phyloP scores from a whole-genome alignment of 1,140 invertebrate species.

The Bombus waltoni region DNA sequence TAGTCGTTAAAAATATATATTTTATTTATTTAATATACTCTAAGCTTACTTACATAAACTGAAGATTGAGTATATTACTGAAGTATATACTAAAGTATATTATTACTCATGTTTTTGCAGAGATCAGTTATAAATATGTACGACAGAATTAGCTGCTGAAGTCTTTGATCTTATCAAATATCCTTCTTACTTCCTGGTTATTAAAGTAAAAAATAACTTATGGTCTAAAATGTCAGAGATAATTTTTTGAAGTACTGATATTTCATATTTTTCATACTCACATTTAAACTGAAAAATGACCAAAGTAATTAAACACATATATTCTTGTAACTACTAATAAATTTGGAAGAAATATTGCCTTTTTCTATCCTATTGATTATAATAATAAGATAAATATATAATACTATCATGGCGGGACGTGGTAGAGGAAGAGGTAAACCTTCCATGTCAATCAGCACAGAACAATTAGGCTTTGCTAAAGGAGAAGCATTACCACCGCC shows the following conservation, averaged over 20 bases:
- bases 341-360: neutral
- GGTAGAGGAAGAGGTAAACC: slow-evolving; percentile 83
- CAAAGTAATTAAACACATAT: neutral
- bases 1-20: neutral
- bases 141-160: slow-evolving; percentile 89
- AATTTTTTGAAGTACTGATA: neutral
- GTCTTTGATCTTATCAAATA: slow-evolving; percentile 97
- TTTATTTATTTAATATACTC: neutral
- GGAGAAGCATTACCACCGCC: slow-evolving; percentile 85
- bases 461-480: slow-evolving; percentile 85
- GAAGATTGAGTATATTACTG: neutral
- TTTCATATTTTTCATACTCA: neutral
- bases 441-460: slow-evolving; percentile 85
- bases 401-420: slow-evolving; percentile 77
- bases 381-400: neutral
- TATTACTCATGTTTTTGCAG: slow-evolving; percentile 99
- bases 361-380: neutral
- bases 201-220: slow-evolving; percentile 88
- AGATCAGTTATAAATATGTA: slow-evolving; percentile 93
- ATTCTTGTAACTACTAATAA: neutral
- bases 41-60: neutral
- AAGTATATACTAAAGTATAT: slow-evolving; percentile 95
- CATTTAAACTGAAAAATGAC: neutral
- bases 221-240: slow-evolving; percentile 68
- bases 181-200: slow-evolving; percentile 97